Evolutionary conservation across 2,113 vertebrate genomes (phyloP), one percentile per base, ranked within the genome.

Genomic region (Sebastes schlegelii): DNA sequence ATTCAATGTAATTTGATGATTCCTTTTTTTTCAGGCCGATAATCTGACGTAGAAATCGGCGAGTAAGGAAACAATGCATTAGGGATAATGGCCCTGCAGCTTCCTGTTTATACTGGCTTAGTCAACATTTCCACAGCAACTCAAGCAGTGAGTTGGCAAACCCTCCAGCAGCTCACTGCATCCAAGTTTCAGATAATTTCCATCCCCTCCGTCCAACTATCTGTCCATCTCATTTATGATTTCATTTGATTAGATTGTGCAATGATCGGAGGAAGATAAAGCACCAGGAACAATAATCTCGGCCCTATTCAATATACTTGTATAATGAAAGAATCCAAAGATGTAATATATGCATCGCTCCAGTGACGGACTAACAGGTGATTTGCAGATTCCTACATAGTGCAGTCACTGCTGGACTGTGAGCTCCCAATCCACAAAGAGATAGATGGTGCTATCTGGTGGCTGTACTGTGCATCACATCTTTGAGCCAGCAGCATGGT

Each of bases 391-490:
- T 52, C 5, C 11, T 57, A 2, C 17, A 12, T 7, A 14, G 40
- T 40, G 11, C 1, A 1, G 3, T 26, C 7, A 3, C n/a, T 9
- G 11, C 7, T 63, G 49, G 63, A 16, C 19, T 21, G 9, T 49
- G 68, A 76, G 63, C 16, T 34, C 23, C 0, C 19, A 42, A 26
- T 9, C 71, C 4, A 57, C 67, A 88, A 70, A 79, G 34, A 73
- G 19, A 69, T 78, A 73, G 19, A 69, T 78, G 73, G 66, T 76
- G 87, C 87, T 16, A 82, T 88, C 92, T 92, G 75, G 77, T 89
- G 92, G 89, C n/a, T 8, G 3, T 4, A 40, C 3, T 26, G 58
- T 74, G 82, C 62, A 87, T 79, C 12, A 79, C 87, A 88, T 11
- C 21, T 12, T 52, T 51, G 5, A 40, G 45, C 13, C n/a, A 52